Conservation (phyloP, 2,797 vertebrate species). For the Chiroxiphia lanceolata region DNA sequence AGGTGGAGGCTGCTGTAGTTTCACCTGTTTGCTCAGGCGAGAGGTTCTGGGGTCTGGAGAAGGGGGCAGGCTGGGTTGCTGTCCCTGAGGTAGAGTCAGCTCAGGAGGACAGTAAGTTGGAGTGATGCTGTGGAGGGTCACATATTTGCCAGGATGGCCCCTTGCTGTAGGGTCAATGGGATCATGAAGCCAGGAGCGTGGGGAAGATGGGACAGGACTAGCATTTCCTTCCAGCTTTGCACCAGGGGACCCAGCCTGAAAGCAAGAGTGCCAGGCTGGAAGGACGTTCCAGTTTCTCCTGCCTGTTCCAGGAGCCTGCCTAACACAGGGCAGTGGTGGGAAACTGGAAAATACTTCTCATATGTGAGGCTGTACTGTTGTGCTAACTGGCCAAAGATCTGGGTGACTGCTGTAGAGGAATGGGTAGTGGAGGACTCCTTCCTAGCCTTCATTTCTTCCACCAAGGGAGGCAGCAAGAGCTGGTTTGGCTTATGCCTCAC, state of each 20-base stretch:
- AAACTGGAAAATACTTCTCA: not conserved
- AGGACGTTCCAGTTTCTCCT: not conserved
- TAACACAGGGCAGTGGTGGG: not conserved
- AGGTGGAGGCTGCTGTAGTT: not conserved
- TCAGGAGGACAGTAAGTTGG: not conserved
- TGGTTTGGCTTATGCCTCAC: constrained; percentile 37
- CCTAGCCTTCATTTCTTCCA: not conserved
- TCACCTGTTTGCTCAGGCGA: not conserved
- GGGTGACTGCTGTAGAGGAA: not conserved
- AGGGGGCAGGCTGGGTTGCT: not conserved
- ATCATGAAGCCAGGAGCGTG: rapidly evolving
- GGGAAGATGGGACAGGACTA: not conserved
- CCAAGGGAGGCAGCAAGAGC: not conserved
- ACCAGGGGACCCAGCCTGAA: not conserved
- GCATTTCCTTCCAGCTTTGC: not conserved
- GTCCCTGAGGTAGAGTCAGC: not conserved
- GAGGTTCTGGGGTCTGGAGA: not conserved
- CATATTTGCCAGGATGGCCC: rapidly evolving
- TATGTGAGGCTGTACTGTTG: not conserved
- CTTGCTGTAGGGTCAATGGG: not conserved
- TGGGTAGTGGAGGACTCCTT: not conserved
- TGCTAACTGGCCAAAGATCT: not conserved
- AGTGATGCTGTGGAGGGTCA: not conserved
- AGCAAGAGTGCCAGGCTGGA: not conserved
- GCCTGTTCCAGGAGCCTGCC: not conserved